Conservation (phyloP, 2,113 vertebrate genomes). For the Stictonetta naevosa region DNA sequence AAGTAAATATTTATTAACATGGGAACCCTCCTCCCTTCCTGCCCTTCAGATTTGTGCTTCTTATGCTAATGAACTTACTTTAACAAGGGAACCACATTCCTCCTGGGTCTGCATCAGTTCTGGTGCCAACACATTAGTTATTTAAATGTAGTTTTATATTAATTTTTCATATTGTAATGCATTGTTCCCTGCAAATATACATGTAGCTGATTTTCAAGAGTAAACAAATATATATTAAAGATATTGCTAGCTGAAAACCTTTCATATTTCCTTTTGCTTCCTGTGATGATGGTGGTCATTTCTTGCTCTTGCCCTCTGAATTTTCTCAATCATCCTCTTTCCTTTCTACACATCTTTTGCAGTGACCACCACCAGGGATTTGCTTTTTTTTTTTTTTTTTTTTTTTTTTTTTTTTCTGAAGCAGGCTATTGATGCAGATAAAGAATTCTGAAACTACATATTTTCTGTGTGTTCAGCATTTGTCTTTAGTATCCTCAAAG, state of each 20-base stretch:
- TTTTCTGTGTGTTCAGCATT: not conserved
- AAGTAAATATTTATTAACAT: slow-evolving; percentile 71
- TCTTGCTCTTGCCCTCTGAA: not conserved
- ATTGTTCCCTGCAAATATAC: slow-evolving; percentile 56
- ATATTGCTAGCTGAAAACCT: not conserved
- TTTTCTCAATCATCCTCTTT: not conserved
- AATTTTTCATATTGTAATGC: slow-evolving; percentile 65
- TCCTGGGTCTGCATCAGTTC: slow-evolving; percentile 45
- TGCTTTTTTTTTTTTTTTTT: not conserved
- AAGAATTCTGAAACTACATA: not conserved
- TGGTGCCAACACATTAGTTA: slow-evolving; percentile 62
- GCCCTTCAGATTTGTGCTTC: slow-evolving; percentile 60
- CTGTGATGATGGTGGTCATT: slow-evolving; percentile 1
- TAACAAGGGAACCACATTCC: slow-evolving; percentile 61
- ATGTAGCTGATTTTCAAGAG: slow-evolving; percentile 7
- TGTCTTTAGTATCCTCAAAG: not conserved
- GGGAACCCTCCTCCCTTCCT: slow-evolving; percentile 49
- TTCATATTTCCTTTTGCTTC: slow-evolving; percentile 26
- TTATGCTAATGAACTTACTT: slow-evolving; percentile 59
- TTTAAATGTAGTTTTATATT: slow-evolving; percentile 65
- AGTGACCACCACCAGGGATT: not conserved
- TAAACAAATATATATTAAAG: slow-evolving; percentile 44
- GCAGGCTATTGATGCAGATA: not conserved
- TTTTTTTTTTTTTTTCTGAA: not conserved
- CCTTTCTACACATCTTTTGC: not conserved